Evolutionary conservation across 2,797 vertebrate genomes (phyloP).

Genomic region (Thunnus albacares): DNA sequence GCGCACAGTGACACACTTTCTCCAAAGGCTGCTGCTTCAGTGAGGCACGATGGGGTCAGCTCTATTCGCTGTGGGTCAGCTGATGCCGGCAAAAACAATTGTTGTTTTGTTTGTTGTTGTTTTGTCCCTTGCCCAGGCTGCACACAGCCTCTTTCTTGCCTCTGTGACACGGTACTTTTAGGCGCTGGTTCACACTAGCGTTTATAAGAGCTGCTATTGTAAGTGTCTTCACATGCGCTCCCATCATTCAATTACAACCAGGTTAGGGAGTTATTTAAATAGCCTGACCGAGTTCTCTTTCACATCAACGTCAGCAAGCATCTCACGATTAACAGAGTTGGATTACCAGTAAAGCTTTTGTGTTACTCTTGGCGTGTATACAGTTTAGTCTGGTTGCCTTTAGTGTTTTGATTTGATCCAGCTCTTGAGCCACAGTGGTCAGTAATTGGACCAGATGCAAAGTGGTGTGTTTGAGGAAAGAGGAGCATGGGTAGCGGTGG

Average conservation of each 20-base stretch:
- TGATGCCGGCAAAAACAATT: constrained; percentile 77
- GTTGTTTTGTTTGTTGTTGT: constrained; percentile 68
- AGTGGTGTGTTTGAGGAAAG: constrained; percentile 5
- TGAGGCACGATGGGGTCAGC: constrained; percentile 49
- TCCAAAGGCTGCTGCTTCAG: constrained; percentile 52
- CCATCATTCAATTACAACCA: background rate
- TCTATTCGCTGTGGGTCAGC: constrained; percentile 71
- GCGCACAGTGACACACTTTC: constrained; percentile 63
- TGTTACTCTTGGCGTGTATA: constrained; percentile 20
- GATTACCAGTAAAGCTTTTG: constrained; percentile 14
- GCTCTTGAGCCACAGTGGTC: constrained; percentile 17
- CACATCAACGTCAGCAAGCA: background rate
- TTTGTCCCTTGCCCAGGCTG: constrained; percentile 24
- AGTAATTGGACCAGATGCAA: constrained; percentile 30
- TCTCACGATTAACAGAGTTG: background rate
- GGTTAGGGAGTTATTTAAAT: background rate
- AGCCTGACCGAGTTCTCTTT: constrained; percentile 13
- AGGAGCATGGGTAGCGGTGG: background rate
- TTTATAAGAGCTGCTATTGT: background rate
- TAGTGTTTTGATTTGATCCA: constrained; percentile 39
- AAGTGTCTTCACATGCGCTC: background rate
- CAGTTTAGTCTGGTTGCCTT: constrained; percentile 40
- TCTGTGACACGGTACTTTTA: constrained; percentile 28
- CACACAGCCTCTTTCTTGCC: constrained; percentile 32
- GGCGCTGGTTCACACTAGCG: no score